Base-by-base conservation (phyloP, 1,140 invertebrate species). In the Macrocentrus cingulum region DNA sequence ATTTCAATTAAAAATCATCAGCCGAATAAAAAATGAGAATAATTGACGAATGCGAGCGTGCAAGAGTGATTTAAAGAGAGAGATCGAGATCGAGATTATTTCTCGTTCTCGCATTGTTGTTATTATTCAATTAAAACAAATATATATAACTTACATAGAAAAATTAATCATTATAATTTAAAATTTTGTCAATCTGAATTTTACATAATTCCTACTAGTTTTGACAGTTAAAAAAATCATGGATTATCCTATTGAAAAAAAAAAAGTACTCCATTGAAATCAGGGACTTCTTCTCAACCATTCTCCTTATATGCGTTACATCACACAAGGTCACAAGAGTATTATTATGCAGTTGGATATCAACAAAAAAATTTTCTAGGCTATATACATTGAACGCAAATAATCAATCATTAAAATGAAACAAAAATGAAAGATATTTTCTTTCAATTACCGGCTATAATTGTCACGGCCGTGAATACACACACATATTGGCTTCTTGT, bases 81-180 rank as follows among this genome's bases (percentile, higher is more conserved):
- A 55, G n/a, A n/a, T n/a, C n/a, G n/a, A n/a, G n/a, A n/a, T n/a
- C 48, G 41, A 55, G 44, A 55, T 22, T 60, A 54, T 49, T 54
- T 54, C 42, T 55, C 58, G 42, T 44, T 55, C 44, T 60, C 52
- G 19, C 41, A 60, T 60, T 60, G 58, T 59, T 59, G 57, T 60
- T 60, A n/a, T n/a, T n/a, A 60, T 60, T 55, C 37, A 39, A 60
- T 60, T 60, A 60, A 51, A 59, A n/a, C n/a, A n/a, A n/a, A 48
- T 29, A 54, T 49, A 59, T 59, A 37, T 59, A 52, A 50, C 54
- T 60, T 60, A 54, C n/a, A 60, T 60, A 60, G 58, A 55, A 53
- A 60, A 49, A 44, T 59, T 52, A 5, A 29, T 5, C 25, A 29
- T 29, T 4, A 29, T 29, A 4, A 29, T 29, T 29, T 5, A 29